phyloP scores from a whole-genome alignment of 2,797 vertebrate genomes.

The Sebastes wilsoni region DNA sequence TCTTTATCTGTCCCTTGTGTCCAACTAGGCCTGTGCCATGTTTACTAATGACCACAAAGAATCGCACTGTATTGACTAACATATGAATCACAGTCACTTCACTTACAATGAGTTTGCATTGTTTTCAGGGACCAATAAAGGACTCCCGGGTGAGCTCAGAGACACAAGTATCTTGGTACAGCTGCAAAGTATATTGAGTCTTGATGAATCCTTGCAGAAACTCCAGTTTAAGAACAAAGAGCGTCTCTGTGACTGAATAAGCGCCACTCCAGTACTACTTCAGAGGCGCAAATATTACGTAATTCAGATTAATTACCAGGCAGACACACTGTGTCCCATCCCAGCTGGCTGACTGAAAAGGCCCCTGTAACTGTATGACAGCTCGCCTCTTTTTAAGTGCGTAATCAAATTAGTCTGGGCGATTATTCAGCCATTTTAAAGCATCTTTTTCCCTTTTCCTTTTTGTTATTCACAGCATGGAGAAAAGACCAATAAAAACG shows the following conservation, averaged over 20 bases:
- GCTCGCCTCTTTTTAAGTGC: constrained; percentile 64
- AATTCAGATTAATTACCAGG: constrained; percentile 74
- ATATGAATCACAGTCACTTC: constrained; percentile 48
- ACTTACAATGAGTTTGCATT: constrained; percentile 59
- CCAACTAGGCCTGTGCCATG: constrained; percentile 34
- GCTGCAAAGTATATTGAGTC: constrained; percentile 28
- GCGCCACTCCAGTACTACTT: constrained; percentile 50
- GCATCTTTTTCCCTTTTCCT: constrained; percentile 54
- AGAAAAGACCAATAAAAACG: constrained; percentile 79
- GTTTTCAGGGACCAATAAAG: constrained; percentile 28
- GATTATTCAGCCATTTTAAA: constrained; percentile 76
- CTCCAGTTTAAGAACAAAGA: constrained; percentile 56
- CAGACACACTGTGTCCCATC: constrained; percentile 36
- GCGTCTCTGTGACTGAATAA: constrained; percentile 22
- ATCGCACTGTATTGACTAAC: constrained; percentile 44
- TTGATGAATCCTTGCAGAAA: constrained; percentile 33
- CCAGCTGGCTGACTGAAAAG: constrained; percentile 64
- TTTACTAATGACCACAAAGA: constrained; percentile 72
- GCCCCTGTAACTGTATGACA: constrained; percentile 65
- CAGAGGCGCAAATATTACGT: constrained; percentile 55
- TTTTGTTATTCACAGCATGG: constrained; percentile 59
- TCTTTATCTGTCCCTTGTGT: constrained; percentile 47
- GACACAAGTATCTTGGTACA: constrained; percentile 1
- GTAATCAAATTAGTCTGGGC: constrained; percentile 79
- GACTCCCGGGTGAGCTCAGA: not conserved